phyloP scores from a whole-genome alignment of 2,797 vertebrate genomes.

The Agapornis canus region DNA sequence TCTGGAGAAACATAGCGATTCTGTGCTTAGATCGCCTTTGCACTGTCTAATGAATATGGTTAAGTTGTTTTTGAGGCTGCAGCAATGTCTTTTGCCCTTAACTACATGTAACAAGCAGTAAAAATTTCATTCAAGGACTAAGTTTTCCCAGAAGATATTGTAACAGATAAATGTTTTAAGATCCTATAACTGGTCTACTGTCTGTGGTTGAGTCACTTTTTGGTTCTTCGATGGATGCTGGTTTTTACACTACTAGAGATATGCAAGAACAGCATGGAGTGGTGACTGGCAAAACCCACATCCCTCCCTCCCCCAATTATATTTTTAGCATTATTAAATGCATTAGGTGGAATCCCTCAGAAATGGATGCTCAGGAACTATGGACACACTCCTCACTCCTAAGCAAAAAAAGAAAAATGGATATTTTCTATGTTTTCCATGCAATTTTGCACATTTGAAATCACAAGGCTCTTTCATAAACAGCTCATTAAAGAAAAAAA shows the following conservation, averaged over 20 bases:
- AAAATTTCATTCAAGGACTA: neutral
- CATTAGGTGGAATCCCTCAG: neutral
- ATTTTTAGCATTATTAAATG: neutral
- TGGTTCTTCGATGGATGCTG: neutral
- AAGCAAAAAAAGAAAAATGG: too few relatives aligned
- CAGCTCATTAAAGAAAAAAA: fast-evolving
- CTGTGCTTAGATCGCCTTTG: neutral
- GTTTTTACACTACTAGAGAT: neutral
- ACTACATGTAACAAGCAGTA: neutral
- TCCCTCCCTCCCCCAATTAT: neutral
- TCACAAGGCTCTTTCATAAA: neutral
- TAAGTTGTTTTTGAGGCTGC: constrained; percentile 10
- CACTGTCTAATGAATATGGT: neutral
- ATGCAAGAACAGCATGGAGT: neutral
- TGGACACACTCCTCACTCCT: neutral
- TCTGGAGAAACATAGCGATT: constrained; percentile 7
- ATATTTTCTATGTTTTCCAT: too few relatives aligned
- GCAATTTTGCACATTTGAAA: neutral
- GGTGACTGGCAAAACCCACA: neutral
- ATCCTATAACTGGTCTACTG: neutral
- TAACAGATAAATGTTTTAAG: neutral
- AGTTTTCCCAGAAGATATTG: constrained; percentile 16
- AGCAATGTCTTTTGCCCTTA: neutral
- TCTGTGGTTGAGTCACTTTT: neutral
- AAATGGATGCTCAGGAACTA: neutral